Evolutionary conservation across 2,888 invertebrate genomes (phyloP), one percentile per base, ranked within the genome.

Genomic region (Psylliodes chrysocephalus): DNA sequence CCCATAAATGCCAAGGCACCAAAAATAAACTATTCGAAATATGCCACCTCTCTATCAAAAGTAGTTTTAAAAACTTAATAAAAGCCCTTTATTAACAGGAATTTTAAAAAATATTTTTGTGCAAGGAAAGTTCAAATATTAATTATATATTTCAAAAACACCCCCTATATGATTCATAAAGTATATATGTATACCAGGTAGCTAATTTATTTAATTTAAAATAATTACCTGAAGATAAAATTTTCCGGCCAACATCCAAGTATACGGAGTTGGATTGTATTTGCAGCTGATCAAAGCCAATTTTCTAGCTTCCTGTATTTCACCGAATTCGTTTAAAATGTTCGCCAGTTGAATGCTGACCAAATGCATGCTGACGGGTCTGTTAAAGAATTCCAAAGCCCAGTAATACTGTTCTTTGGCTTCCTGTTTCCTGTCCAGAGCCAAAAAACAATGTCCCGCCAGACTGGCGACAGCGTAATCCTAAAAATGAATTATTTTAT

Each of bases 321-420:
- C 70, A 1, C 76, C 75, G 7, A 73, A 60, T 46, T 65, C 66
- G 54, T 76, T 75, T 52, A 73, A 72, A 46, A 75, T 70, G 12
- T 75, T 63, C 0, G 79, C 77, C 46, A 74, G 72, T 61, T 80
- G 77, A 8, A 82, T 46, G 55, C 78, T 80, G 1, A 79, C 64
- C 57, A 82, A 63, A 66, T 81, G 80, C 25, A 81, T 68, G 63
- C 81, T 75, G 1, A 79, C 77, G 0, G 81, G 79, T 46, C 78
- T 71, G 49, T 79, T 71, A 49, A 60, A 78, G 8, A 77, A 74
- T 65, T 78, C 74, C 28, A 82, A 40, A 12, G 79, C 74, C 35
- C 73, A 69, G 25, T 73, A 70, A 63, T 80, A 82, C 38, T 78
- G 71, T 28, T 77, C 68, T 55, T 73, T 68, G 2, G 81, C 81